Percentiles rank a stretch among this genome's conserved stretches.
These are phyloP conservation scores for Leucophenga montana DNA, from an alignment of 2,888 invertebrate genomes.

Conservation along the genomic window DNA sequence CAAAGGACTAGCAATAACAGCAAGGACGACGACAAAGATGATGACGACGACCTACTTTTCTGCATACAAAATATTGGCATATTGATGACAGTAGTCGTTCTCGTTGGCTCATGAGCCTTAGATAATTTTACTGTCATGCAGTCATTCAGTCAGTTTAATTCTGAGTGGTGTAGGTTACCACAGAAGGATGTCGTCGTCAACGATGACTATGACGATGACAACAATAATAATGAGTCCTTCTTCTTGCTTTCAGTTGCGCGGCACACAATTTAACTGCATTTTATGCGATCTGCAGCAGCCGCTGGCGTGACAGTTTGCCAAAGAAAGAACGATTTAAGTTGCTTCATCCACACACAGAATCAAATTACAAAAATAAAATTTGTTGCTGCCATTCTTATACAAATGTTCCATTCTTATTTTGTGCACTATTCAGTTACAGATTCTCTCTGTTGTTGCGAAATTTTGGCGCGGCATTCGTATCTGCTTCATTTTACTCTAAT, in stretches of 20 bases:
- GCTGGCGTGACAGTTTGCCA: background rate
- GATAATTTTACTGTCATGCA: background rate
- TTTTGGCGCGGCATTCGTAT: background rate
- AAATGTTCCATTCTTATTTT: background rate
- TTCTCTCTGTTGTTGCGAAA: background rate
- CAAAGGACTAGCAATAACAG: background rate
- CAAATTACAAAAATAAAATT: constrained; percentile 50
- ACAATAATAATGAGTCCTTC: constrained; percentile 13
- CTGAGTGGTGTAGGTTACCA: constrained; percentile 23
- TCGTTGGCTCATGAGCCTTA: background rate
- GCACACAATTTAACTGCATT: constrained; percentile 27
- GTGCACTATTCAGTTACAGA: background rate
- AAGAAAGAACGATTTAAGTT: constrained; percentile 29
- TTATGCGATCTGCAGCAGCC: background rate
- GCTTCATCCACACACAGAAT: constrained; percentile 50
- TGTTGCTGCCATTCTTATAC: constrained; percentile 28
- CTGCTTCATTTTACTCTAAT: background rate
- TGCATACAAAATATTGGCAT: background rate
- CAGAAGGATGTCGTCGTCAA: constrained; percentile 5
- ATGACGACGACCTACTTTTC: constrained; percentile 14
- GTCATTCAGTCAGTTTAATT: background rate
- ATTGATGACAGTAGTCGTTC: background rate
- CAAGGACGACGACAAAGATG: background rate
- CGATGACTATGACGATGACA: background rate
- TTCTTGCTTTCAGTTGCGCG: background rate